phyloP scores from a whole-genome alignment of 2,888 invertebrate species.

The Microctonus hyperodae region DNA sequence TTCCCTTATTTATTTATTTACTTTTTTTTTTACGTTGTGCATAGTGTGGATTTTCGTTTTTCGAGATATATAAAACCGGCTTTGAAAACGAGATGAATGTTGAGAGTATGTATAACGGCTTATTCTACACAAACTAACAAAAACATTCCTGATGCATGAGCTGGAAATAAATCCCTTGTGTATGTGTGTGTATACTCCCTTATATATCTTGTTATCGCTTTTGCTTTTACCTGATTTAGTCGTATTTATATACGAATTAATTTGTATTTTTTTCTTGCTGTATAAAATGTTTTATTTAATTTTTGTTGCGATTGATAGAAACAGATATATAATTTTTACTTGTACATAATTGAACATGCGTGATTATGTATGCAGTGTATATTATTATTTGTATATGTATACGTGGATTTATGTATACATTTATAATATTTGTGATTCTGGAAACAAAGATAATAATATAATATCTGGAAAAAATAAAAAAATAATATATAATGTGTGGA shows the following conservation, averaged over 20 bases:
- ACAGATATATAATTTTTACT: neutral
- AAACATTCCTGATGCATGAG: slow-evolving; percentile 53
- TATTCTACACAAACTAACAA: slow-evolving; percentile 41
- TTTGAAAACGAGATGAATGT: slow-evolving; percentile 26
- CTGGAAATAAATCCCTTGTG: slow-evolving; percentile 40
- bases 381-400: neutral
- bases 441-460: slow-evolving; percentile 4
- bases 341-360: too few species aligned
- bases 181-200: slow-evolving; percentile 5
- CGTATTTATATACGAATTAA: neutral
- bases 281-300: neutral
- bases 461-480: neutral
- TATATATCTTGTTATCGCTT: slow-evolving; percentile 17
- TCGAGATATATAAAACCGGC: slow-evolving; percentile 25
- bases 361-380: too few species aligned
- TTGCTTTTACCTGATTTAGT: slow-evolving; percentile 7
- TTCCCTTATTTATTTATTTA: neutral
- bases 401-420: neutral
- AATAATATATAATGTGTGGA: neutral
- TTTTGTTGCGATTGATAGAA: neutral
- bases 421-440: neutral
- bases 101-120: slow-evolving; percentile 31
- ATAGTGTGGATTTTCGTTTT: slow-evolving; percentile 21
- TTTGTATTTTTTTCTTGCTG: too few species aligned
- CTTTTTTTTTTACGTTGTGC: neutral